phyloP scores from a whole-genome alignment of 1,140 invertebrate genomes.

The Paracyclopina nana region DNA sequence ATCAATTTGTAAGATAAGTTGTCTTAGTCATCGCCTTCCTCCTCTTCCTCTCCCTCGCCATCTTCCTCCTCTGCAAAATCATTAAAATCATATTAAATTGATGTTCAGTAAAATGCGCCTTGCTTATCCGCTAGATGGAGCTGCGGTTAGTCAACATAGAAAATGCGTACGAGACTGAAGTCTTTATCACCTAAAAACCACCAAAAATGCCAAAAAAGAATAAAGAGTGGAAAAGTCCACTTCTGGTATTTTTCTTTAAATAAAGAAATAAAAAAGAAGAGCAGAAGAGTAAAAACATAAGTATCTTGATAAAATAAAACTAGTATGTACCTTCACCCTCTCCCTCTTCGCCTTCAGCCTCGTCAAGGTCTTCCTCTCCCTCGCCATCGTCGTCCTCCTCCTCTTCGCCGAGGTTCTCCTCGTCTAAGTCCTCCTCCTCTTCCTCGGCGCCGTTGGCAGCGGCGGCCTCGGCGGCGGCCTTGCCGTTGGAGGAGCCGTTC shows the following conservation, averaged over 20 bases:
- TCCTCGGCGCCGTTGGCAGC: not conserved
- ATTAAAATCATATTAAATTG: not conserved
- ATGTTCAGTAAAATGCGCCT: too few species aligned
- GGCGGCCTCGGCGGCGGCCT: not conserved
- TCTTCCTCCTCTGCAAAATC: constrained; percentile 5
- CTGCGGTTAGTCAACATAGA: not conserved
- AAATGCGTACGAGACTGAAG: not conserved
- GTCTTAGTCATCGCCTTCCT: constrained; percentile 8
- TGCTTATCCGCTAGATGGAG: too few species aligned
- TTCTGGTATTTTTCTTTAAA: too few species aligned
- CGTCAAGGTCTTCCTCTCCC: constrained; percentile 3
- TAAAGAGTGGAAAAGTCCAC: too few species aligned
- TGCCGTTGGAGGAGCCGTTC: not conserved
- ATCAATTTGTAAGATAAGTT: too few species aligned
- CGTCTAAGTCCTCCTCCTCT: constrained; percentile 11
- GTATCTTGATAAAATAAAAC: not conserved
- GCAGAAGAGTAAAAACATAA: not conserved
- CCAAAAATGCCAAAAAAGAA: too few species aligned
- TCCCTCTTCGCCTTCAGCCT: constrained; percentile 4
- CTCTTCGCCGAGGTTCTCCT: not conserved
- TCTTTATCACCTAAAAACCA: too few species aligned
- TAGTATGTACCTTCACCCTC: constrained; percentile 2
- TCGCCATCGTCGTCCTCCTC: constrained; percentile 6
- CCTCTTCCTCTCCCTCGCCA: constrained; percentile 10
- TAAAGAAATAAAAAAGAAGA: constrained; percentile 1